Percentiles rank a stretch among this genome's conserved stretches.
Evolutionary conservation across 2,888 invertebrate genomes (phyloP).

Genomic region (Disparrhopalites patrizii): DNA sequence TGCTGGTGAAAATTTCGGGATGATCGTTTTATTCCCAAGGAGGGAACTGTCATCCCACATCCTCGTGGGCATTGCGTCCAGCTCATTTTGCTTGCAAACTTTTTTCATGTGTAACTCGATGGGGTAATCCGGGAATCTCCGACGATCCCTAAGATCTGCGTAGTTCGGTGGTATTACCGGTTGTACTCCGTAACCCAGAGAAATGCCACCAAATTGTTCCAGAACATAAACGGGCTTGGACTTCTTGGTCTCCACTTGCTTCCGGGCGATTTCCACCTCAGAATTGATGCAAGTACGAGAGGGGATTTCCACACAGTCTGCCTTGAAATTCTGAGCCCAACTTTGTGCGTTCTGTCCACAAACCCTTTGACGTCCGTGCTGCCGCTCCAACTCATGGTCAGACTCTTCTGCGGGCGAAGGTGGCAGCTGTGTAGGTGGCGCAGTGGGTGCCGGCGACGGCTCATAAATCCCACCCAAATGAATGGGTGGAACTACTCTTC

Average conservation of each 20-base stretch:
- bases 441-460: not conserved
- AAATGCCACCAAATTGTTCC: no score
- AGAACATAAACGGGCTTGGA: no score
- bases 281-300: no score
- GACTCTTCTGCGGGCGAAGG: not conserved
- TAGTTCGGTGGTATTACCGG: no score
- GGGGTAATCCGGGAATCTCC: conserved; percentile 6
- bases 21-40: not conserved
- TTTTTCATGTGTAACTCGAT: not conserved
- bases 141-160: not conserved
- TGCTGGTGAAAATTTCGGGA: not conserved
- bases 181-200: no score
- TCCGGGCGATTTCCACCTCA: no score
- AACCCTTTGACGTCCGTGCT: no score
- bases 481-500: not conserved
- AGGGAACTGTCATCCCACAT: not conserved
- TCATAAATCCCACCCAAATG: conserved; percentile 20
- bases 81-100: not conserved
- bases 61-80: not conserved
- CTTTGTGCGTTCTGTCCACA: no score
- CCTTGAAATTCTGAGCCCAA: no score
- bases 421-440: not conserved
- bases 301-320: no score
- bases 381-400: not conserved
- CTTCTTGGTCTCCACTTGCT: no score